Percentiles rank a stretch among this genome's conserved stretches.
Conservation (phyloP, 2,113 vertebrate species). For the Aphelocoma coerulescens region DNA sequence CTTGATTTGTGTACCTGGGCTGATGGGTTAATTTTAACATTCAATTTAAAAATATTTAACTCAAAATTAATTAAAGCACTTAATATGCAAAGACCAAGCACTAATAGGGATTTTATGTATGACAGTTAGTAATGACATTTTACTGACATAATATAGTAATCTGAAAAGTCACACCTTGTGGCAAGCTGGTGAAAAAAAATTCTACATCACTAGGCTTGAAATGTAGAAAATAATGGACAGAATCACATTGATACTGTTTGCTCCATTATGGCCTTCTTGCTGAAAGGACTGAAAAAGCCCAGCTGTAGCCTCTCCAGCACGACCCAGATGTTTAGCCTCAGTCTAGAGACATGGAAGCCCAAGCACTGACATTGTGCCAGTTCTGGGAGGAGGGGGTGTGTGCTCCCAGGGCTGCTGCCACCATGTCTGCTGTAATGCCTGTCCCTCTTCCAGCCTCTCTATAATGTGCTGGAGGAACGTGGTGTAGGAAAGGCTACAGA, state of each 20-base stretch:
- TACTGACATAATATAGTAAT: neutral
- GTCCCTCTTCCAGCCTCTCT: neutral
- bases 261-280: neutral
- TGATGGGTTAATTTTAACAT: no score
- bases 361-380: accelerated
- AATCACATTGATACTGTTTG: neutral
- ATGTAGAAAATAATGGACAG: neutral
- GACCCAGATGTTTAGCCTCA: neutral
- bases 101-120: no score
- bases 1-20: no score
- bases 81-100: no score
- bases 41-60: no score
- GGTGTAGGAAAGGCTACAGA: neutral
- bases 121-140: neutral
- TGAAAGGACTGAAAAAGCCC: neutral
- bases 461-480: accelerated
- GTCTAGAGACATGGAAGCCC: neutral
- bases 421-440: neutral
- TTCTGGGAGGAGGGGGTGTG: neutral
- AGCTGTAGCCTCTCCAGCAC: neutral
- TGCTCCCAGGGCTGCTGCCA: neutral
- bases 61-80: no score
- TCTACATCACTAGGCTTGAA: neutral
- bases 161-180: neutral
- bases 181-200: neutral